A percentile compares a stretch with the other conserved stretches of the same genome.
Evolutionary conservation across 2,113 vertebrate species (phyloP).

Genomic region (Donacobius atricapilla): DNA sequence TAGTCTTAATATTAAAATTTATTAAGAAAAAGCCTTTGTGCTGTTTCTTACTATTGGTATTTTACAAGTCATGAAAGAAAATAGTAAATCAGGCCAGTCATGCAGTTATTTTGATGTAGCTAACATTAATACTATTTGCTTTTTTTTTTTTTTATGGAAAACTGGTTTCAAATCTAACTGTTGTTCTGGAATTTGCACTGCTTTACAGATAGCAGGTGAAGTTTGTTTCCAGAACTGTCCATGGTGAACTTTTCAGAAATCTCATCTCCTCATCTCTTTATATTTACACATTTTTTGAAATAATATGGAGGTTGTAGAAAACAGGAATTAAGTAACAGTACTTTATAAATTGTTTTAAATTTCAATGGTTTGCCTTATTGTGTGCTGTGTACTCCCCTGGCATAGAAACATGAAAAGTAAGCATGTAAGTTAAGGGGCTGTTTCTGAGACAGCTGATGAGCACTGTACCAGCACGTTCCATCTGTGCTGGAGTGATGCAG

Average conservation of each 20-base stretch:
- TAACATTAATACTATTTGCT: not conserved
- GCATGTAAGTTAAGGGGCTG: not conserved
- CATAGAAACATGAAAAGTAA: not conserved
- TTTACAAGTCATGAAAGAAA: not conserved
- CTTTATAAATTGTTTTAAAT: slow-evolving; percentile 19
- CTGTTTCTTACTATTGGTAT: slow-evolving; percentile 32
- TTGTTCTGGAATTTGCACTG: not conserved
- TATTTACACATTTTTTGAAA: not conserved
- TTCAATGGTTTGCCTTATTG: slow-evolving; percentile 15
- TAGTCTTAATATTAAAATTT: slow-evolving; percentile 68
- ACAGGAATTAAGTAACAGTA: not conserved
- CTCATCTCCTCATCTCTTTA: not conserved
- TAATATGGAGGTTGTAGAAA: slow-evolving; percentile 25
- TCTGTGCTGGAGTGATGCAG: not conserved
- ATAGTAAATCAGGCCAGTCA: not conserved
- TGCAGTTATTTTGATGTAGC: not conserved
- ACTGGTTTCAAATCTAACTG: slow-evolving; percentile 32
- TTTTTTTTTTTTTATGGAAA: slow-evolving; percentile 13
- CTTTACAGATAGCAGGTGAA: not conserved
- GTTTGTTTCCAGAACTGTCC: slow-evolving; percentile 18
- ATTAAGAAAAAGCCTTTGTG: slow-evolving; percentile 63
- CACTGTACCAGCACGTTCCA: not conserved
- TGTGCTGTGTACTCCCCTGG: slow-evolving; percentile 33
- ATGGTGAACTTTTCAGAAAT: not conserved
- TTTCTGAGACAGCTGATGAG: not conserved